A percentile compares a stretch with the other conserved stretches of the same genome.
Evolutionary conservation across 2,113 vertebrate species (phyloP).

Genomic region (Fregetta grallaria): DNA sequence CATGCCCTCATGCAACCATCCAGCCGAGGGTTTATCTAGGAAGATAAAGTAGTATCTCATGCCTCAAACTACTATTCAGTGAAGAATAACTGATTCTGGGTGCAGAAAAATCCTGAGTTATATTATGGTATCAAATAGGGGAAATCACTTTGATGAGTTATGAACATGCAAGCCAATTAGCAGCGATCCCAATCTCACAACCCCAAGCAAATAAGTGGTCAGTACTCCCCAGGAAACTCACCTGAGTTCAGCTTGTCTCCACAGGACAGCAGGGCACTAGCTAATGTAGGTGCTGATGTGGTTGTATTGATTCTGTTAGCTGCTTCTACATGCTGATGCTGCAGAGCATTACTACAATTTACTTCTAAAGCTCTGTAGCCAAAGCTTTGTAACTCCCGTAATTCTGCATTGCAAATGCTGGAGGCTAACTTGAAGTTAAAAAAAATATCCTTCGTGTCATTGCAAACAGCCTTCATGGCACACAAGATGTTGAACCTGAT

Average conservation of each 20-base stretch:
- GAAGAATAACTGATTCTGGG: background rate
- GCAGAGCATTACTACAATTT: background rate
- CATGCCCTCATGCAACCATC: constrained; percentile 93
- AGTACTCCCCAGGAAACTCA: background rate
- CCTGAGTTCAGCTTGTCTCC: background rate
- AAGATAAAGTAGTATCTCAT: background rate
- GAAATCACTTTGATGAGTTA: rapidly evolving
- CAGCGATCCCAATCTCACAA: background rate
- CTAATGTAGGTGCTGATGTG: background rate
- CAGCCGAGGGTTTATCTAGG: constrained; percentile 91
- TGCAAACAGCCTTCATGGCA: background rate
- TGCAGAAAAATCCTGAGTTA: background rate
- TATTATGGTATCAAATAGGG: background rate
- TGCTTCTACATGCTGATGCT: background rate
- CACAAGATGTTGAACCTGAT: background rate
- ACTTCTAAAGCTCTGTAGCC: background rate
- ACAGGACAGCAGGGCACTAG: background rate
- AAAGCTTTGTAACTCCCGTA: rapidly evolving
- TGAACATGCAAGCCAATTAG: background rate
- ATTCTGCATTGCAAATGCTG: background rate
- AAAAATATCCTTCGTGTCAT: background rate
- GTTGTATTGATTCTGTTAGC: background rate
- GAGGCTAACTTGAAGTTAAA: background rate
- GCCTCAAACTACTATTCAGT: background rate
- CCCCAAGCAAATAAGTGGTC: background rate